Base-by-base conservation (phyloP, 2,888 invertebrate genomes). In the Scotopteryx bipunctaria region DNA sequence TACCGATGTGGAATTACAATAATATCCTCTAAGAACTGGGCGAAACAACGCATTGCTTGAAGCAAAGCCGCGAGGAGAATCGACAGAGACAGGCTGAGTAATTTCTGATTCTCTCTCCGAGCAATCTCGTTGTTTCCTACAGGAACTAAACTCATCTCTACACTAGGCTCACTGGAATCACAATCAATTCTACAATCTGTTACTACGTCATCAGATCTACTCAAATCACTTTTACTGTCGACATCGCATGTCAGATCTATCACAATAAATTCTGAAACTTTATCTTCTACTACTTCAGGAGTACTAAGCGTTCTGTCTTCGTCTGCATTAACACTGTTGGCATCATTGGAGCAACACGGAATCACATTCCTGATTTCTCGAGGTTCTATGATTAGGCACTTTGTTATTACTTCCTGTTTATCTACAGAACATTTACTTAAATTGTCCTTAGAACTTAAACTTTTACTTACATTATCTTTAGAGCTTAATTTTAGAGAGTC, bases 21-120 rank as follows among this genome's bases (percentile, higher is more conserved):
- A 69, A 90, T 92, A 65, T 93, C 92, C 67, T 93, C 93, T 63
- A 93, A 82, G 68, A 93, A 91, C 75, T 92, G 92, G 32, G 92
- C 92, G 66, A 93, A 91, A 74, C 93, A 93, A 53, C 92, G 91
- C 76, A 93, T 91, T 59, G 93, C 93, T 76, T 93, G 93, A 23
- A 93, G 67, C 65, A 93, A 71, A 17, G 93, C 93, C 13, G 93
- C 93, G 36, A 93, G 82, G 9, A 93, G 78, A 59, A 93, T 86
- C 35, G 93, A 93, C 23, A 93, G 72, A 13, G 93, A 93, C 44
- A 93, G 73, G 58, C 93, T 92, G 37, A 93, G 91, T 64, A 93
- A 72, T 75, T 91, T 92, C 67, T 88, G 85, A 62, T 78, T 86
- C 61, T 90, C 91, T 3, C 81, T 79, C 57, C 74, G 76, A 36